A percentile compares a stretch with the other conserved stretches of the same genome.
Conservation (phyloP, 2,113 vertebrate genomes). For the Myotis brandtii region DNA sequence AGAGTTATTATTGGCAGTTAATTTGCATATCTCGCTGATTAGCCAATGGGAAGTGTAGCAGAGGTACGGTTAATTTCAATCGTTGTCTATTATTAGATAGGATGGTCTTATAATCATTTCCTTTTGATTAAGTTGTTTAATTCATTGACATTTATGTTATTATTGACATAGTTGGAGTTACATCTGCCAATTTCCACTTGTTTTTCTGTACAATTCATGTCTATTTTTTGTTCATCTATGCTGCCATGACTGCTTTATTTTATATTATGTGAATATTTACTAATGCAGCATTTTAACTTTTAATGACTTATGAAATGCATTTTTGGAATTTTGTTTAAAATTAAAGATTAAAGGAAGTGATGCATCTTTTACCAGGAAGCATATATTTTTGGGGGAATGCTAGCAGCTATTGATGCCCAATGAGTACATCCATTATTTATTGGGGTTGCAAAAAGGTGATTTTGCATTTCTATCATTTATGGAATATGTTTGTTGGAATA, state of each 20-base stretch:
- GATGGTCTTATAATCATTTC: background rate
- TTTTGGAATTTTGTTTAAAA: background rate
- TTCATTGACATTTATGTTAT: background rate
- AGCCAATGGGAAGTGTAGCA: no score
- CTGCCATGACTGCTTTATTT: background rate
- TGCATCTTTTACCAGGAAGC: background rate
- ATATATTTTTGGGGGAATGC: background rate
- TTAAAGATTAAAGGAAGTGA: background rate
- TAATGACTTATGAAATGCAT: background rate
- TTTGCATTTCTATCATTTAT: background rate
- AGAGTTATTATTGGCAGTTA: no score
- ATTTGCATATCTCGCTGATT: no score
- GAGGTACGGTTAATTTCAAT: no score
- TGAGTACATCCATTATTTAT: background rate
- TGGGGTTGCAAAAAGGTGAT: background rate
- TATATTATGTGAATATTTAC: background rate
- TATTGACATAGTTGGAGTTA: background rate
- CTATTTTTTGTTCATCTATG: background rate
- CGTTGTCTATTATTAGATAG: no score
- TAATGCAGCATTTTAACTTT: background rate
- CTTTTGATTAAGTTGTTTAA: background rate
- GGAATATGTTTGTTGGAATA: background rate
- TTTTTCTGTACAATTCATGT: background rate
- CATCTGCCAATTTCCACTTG: background rate
- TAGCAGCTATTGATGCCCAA: background rate